A percentile compares a stretch with the other conserved stretches of the same genome.
These are phyloP conservation scores for Glaucomys volans DNA, from an alignment of 2,113 vertebrate genomes.

Conservation along the genomic window DNA sequence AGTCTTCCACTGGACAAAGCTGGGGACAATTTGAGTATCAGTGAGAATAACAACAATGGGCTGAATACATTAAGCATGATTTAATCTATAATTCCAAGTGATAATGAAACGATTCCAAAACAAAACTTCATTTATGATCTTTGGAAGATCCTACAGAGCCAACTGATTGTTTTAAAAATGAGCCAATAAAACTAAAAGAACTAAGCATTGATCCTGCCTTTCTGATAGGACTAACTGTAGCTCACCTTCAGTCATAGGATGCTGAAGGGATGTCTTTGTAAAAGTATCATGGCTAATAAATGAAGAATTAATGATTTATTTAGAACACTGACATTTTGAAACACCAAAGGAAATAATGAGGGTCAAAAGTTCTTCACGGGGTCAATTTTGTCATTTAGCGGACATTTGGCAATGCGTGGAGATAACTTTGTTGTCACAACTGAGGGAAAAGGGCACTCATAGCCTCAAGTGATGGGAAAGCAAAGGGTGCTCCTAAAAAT, in stretches of 20 bases:
- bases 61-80: background rate
- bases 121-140: constrained; percentile 19
- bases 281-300: background rate
- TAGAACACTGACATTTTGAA: background rate
- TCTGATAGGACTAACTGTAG: background rate
- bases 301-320: background rate
- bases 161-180: background rate
- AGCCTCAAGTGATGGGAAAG: background rate
- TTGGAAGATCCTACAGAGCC: background rate
- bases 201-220: background rate
- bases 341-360: background rate
- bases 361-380: background rate
- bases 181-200: background rate
- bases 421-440: background rate
- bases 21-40: background rate
- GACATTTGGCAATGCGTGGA: background rate
- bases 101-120: background rate
- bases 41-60: background rate
- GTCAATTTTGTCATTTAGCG: background rate
- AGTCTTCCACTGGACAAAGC: background rate
- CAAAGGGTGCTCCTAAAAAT: background rate
- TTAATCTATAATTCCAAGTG: background rate
- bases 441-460: background rate
- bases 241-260: background rate
- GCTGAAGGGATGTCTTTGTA: background rate